These are phyloP conservation scores for Epirrita christyi DNA, from an alignment of 2,888 invertebrate species.

Conservation along the genomic window DNA sequence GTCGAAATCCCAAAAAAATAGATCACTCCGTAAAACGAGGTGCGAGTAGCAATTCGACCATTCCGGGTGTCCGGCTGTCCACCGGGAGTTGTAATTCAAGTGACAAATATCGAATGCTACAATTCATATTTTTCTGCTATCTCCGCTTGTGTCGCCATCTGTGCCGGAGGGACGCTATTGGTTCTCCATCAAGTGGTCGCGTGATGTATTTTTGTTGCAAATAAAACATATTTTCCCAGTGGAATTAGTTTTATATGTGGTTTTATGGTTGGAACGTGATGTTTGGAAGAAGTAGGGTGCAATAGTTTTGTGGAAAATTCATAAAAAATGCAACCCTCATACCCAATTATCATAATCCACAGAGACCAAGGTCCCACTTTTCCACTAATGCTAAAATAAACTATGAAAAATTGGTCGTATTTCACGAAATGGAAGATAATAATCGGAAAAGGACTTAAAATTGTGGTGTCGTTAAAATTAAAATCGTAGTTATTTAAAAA, in stretches of 20 bases:
- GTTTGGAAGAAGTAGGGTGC: conserved; percentile 53
- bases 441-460: conserved; percentile 18
- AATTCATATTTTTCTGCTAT: conserved; percentile 85
- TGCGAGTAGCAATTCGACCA: conserved; percentile 70
- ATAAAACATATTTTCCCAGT: conserved; percentile 80
- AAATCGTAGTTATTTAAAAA: conserved; percentile 46
- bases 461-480: conserved; percentile 42
- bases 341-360: conserved; percentile 20
- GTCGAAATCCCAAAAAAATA: conserved; percentile 59
- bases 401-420: background rate
- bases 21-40: conserved; percentile 76
- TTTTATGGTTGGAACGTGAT: conserved; percentile 78
- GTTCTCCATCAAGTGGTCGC: conserved; percentile 80
- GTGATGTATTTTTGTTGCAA: conserved; percentile 82
- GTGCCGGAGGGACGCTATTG: conserved; percentile 81
- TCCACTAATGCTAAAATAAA: conserved; percentile 2
- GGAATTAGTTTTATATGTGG: conserved; percentile 81
- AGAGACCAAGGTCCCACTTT: conserved; percentile 6
- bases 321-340: conserved; percentile 62
- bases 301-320: conserved; percentile 57
- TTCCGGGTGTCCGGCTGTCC: conserved; percentile 68
- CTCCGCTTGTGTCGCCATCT: conserved; percentile 81
- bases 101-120: conserved; percentile 85
- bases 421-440: conserved; percentile 4
- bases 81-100: conserved; percentile 83